Evolutionary conservation across 2,113 vertebrate genomes (phyloP).

Genomic region (Uropsilus gracilis): DNA sequence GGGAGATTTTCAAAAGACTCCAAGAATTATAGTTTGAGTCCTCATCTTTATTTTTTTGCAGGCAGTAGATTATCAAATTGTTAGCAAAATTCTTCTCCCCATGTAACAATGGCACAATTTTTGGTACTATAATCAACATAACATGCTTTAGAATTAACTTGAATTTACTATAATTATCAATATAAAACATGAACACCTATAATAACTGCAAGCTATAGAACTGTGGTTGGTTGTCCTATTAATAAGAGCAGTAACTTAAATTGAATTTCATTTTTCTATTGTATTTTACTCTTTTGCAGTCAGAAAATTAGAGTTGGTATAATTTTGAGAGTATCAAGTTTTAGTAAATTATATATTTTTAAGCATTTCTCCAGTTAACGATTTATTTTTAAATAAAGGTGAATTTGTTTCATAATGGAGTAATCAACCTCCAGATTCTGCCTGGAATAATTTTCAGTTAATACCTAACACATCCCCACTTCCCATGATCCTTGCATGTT

Average conservation of each 20-base stretch:
- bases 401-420: background rate
- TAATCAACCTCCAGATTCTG: background rate
- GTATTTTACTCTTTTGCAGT: background rate
- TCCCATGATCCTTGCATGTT: background rate
- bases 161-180: background rate
- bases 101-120: background rate
- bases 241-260: slow-evolving; percentile 38
- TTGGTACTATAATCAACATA: background rate
- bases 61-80: slow-evolving; percentile 46
- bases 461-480: background rate
- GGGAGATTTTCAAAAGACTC: background rate
- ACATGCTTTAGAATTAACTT: background rate
- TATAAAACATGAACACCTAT: slow-evolving; percentile 31
- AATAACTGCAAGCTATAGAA: background rate
- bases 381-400: background rate
- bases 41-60: background rate
- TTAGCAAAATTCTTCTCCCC: slow-evolving; percentile 43
- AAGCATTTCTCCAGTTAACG: background rate
- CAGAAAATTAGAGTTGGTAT: background rate
- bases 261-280: slow-evolving; percentile 12
- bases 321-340: background rate
- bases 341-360: slow-evolving; percentile 28
- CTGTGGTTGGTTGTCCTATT: slow-evolving; percentile 16
- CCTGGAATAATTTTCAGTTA: background rate
- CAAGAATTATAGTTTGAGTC: slow-evolving; percentile 1